phyloP scores from a whole-genome alignment of 2,113 vertebrate genomes.

The Paedocypris sp. region DNA sequence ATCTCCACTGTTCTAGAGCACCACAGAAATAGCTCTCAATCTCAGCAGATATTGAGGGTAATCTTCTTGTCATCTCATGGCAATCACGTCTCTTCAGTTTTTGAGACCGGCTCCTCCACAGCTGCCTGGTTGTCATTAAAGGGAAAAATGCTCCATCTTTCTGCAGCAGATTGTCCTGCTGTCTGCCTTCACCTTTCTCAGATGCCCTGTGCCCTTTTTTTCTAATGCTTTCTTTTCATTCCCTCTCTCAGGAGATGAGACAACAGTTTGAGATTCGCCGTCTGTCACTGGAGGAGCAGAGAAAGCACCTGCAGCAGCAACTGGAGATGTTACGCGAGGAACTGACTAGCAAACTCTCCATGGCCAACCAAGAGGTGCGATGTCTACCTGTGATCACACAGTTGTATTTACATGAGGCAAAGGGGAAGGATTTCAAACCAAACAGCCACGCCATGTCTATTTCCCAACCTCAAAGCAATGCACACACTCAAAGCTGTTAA shows the following conservation, averaged over 20 bases:
- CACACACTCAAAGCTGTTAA: too few species aligned
- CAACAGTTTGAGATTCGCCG: constrained; percentile 88
- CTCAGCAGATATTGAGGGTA: neutral
- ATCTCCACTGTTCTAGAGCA: neutral
- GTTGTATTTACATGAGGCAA: too few species aligned
- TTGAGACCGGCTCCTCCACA: neutral
- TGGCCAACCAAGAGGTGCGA: constrained; percentile 87
- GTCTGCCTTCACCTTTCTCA: neutral
- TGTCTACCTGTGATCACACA: too few species aligned
- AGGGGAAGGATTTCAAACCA: too few species aligned
- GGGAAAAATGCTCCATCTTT: neutral
- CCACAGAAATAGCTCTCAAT: constrained; percentile 4
- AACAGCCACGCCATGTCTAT: too few species aligned
- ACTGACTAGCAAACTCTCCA: constrained; percentile 74
- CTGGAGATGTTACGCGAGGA: constrained; percentile 81
- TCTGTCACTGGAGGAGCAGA: constrained; percentile 77
- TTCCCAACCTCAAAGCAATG: too few species aligned
- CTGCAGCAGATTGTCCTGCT: neutral
- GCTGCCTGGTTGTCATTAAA: neutral
- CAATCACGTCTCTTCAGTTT: neutral
- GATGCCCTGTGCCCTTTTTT: neutral
- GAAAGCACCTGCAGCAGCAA: constrained; percentile 76
- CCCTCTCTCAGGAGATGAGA: constrained; percentile 71
- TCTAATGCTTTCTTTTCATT: neutral
- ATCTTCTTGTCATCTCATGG: constrained; percentile 4